Base-by-base conservation (phyloP, 2,888 invertebrate genomes). In the Melitaea athalia region DNA sequence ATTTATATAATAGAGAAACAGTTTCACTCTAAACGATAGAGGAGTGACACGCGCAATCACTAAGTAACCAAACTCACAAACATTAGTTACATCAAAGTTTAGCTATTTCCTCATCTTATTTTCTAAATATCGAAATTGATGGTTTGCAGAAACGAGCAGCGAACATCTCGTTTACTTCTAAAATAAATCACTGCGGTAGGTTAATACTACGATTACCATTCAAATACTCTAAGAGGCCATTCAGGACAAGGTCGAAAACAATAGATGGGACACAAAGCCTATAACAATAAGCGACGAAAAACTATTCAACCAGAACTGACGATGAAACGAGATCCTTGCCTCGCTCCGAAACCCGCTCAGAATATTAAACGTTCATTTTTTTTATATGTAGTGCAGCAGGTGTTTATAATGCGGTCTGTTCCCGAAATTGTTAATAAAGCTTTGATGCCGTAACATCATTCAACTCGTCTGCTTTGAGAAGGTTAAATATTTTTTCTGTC, bases 241-340 rank as follows among this genome's bases (percentile, higher is more conserved):
- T 79, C 75, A 76, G 76, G 74, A 70, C 82, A 83, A 84, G 79
- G 83, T 78, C 76, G 78, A 68, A 71, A 77, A 75, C 74, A 72
- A 74, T 76, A 76, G 76, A 81, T 77, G 67, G 74, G 63, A 67
- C 61, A 66, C 75, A 69, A 78, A 78, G 80, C 76, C 71, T 67
- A 76, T 76, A 73, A 72, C 68, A 73, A 74, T 69, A 74, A 70
- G 72, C 72, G 69, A 75, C 73, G 73, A 74, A 76, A 77, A 76
- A 70, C 71, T 69, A 72, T 78, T 68, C 67, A 67, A 72, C 57
- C 67, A 65, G 50, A 72, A 70, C 67, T 61, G 65, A 24, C 24
- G 24, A 24, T 24, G 24, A 65, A 72, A 70, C 63, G 68, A 57
- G 72, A 70, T 66, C 63, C 70, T 61, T 57, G 63, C 60, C 67